These are phyloP conservation scores for Conus canariensis DNA, from an alignment of 2,888 invertebrate species.

Conservation along the genomic window DNA sequence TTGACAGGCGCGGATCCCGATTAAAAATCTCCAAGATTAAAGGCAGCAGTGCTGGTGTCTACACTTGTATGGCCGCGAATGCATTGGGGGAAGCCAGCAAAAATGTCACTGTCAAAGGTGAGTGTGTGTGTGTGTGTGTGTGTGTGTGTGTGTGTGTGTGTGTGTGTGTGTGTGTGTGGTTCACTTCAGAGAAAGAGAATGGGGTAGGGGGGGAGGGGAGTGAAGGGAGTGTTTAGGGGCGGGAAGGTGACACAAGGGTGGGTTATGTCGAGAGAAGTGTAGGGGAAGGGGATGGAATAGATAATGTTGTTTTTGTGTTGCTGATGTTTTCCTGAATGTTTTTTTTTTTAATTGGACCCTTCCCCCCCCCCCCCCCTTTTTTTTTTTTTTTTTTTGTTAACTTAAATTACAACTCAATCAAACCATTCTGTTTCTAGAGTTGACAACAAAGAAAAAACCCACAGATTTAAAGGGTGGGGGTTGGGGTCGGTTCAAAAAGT, in stretches of 20 bases:
- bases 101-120: constrained; percentile 38
- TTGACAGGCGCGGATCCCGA: constrained; percentile 42
- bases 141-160: constrained; percentile 10
- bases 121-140: background rate
- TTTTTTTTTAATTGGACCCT: no score
- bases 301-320: no score
- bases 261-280: background rate
- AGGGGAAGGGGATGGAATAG: no score
- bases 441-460: no score
- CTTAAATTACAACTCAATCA: no score
- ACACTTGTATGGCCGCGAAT: constrained; percentile 42
- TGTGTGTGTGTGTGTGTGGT: background rate
- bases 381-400: no score
- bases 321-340: no score
- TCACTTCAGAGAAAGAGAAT: background rate
- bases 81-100: constrained; percentile 43
- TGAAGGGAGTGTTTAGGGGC: background rate
- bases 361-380: no score
- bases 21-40: constrained; percentile 34
- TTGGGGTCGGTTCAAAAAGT: no score
- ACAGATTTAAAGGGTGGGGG: no score
- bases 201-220: background rate
- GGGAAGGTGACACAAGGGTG: background rate
- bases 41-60: constrained; percentile 28
- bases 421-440: no score